Evolutionary conservation across 2,797 vertebrate species (phyloP).

Genomic region (Naso thynnoides): DNA sequence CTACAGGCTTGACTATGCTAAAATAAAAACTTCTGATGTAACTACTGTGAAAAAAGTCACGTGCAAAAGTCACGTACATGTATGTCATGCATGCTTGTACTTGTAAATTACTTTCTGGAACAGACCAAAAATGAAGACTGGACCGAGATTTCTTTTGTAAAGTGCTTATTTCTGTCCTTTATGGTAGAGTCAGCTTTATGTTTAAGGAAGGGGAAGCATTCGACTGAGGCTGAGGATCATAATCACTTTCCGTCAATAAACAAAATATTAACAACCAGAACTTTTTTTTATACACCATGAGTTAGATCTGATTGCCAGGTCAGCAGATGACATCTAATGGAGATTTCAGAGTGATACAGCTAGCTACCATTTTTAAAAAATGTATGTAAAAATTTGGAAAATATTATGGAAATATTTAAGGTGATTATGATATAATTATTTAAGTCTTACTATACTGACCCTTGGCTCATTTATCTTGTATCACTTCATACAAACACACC

Average conservation of each 20-base stretch:
- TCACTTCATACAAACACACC: neutral
- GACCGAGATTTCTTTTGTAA: neutral
- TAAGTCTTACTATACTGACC: neutral
- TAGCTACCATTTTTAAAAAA: neutral
- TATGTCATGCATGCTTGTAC: no score
- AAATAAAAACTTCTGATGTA: no score
- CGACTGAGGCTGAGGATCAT: neutral
- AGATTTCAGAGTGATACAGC: neutral
- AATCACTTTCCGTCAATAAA: conserved; percentile 3
- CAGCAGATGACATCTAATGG: neutral
- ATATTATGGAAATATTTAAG: neutral
- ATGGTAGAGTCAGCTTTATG: neutral
- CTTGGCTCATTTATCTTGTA: neutral
- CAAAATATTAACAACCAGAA: neutral
- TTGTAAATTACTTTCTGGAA: neutral
- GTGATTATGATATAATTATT: neutral
- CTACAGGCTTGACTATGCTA: no score
- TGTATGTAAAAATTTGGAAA: no score
- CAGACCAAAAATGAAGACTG: neutral
- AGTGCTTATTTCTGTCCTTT: neutral
- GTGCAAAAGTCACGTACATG: no score
- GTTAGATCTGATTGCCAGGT: neutral
- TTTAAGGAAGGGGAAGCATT: neutral
- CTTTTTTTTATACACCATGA: neutral
- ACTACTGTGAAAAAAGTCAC: no score